phyloP scores from a whole-genome alignment of 35 echinoderm and acorn worm species.

The Acanthaster planci region DNA sequence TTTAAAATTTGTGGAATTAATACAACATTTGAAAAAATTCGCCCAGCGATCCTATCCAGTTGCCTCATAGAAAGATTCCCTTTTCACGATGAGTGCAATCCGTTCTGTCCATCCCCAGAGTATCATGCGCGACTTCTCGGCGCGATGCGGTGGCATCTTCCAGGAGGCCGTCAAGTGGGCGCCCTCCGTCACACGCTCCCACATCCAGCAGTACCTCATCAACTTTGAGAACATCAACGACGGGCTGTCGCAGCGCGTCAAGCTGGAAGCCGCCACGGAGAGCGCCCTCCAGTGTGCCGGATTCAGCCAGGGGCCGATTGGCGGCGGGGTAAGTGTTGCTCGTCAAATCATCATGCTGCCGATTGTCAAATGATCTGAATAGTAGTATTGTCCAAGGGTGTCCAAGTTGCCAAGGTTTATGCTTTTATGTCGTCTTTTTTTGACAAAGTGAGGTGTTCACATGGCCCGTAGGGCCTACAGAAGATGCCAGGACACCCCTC shows the following conservation, averaged over 20 bases:
- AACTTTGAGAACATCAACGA: conserved; percentile 67
- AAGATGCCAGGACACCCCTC: no score
- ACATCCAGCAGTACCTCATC: conserved; percentile 88
- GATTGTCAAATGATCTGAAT: neutral
- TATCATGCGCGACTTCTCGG: conserved; percentile 83
- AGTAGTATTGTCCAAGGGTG: neutral
- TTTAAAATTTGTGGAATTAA: no score
- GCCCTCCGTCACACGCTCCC: conserved; percentile 69
- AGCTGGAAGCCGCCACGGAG: conserved; percentile 78
- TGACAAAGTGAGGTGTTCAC: no score
- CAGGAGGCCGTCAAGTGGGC: conserved; percentile 95
- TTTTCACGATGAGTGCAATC: no score
- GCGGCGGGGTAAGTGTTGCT: conserved; percentile 33
- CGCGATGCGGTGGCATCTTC: conserved; percentile 92
- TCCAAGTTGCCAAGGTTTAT: neutral
- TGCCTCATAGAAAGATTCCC: no score
- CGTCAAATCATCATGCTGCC: neutral
- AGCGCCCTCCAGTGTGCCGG: conserved; percentile 80
- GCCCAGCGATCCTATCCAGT: no score
- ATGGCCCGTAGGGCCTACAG: no score
- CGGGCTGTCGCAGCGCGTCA: conserved; percentile 58
- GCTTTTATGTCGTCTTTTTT: no score
- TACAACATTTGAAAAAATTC: no score
- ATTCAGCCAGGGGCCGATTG: conserved; percentile 53
- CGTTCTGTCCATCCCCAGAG: conserved; percentile 25